A percentile compares a stretch with the other conserved stretches of the same genome.
These are phyloP conservation scores for Pheosia tremula DNA, from an alignment of 2,888 invertebrate species.

Conservation along the genomic window DNA sequence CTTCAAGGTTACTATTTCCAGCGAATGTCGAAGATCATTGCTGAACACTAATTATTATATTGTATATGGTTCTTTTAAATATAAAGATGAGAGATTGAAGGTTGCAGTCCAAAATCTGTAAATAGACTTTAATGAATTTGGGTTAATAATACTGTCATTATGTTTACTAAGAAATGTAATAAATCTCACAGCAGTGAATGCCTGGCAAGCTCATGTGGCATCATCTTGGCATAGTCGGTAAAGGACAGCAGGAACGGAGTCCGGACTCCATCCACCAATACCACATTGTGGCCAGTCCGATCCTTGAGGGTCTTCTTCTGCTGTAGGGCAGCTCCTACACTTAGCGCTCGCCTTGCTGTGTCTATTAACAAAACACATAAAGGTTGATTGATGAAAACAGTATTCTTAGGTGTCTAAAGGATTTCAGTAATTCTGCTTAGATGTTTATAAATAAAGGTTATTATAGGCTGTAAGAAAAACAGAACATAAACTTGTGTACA, in stretches of 20 bases:
- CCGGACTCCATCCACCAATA: slow-evolving; percentile 97
- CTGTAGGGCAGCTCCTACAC: slow-evolving; percentile 77
- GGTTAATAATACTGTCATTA: too few relatives aligned
- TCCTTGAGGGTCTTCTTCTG: slow-evolving; percentile 84
- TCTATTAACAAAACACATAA: slow-evolving; percentile 54
- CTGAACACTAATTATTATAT: too few relatives aligned
- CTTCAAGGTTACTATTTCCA: too few relatives aligned
- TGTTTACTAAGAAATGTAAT: not conserved
- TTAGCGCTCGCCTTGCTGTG: slow-evolving; percentile 76
- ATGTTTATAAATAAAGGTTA: not conserved
- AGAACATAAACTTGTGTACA: too few relatives aligned
- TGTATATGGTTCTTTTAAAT: too few relatives aligned
- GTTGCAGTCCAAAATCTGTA: too few relatives aligned
- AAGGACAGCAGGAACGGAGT: slow-evolving; percentile 98
- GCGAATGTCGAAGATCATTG: too few relatives aligned
- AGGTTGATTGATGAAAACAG: not conserved
- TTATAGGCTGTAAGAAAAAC: too few relatives aligned
- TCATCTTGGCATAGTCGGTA: slow-evolving; percentile 95
- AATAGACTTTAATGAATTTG: too few relatives aligned
- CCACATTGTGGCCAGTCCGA: slow-evolving; percentile 92
- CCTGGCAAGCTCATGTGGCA: slow-evolving; percentile 98
- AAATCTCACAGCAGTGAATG: slow-evolving; percentile 92
- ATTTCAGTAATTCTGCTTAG: not conserved
- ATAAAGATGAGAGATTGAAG: too few relatives aligned
- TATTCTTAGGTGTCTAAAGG: not conserved